A percentile compares a stretch with the other conserved stretches of the same genome.
These are phyloP conservation scores for Desmophyllum pertusum DNA, from an alignment of 92 coral and sea anemone genomes.

Conservation along the genomic window DNA sequence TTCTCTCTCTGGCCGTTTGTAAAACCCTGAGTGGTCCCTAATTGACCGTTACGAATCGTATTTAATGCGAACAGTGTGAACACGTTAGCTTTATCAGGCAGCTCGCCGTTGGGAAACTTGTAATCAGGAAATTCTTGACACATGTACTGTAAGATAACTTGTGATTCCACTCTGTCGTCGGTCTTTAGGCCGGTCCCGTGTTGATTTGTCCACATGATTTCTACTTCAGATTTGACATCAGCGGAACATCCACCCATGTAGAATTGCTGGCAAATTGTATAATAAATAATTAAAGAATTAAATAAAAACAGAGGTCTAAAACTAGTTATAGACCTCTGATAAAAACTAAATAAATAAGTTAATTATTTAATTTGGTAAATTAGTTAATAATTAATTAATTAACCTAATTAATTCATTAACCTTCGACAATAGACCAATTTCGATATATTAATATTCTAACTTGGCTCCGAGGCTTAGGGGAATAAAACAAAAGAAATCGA, in stretches of 20 bases:
- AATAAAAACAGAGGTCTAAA: too few relatives aligned
- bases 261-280: conserved; percentile 4
- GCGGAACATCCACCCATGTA: conserved; percentile 39
- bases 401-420: too few relatives aligned
- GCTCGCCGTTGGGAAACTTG: conserved; percentile 35
- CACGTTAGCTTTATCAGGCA: conserved; percentile 15
- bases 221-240: conserved; percentile 44
- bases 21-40: background rate
- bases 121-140: too few relatives aligned
- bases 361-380: too few relatives aligned
- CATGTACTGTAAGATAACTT: conserved; percentile 68
- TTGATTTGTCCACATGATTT: conserved; percentile 72
- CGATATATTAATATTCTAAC: too few relatives aligned
- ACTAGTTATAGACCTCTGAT: too few relatives aligned
- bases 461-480: too few relatives aligned
- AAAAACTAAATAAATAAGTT: too few relatives aligned
- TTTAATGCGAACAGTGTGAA: conserved; percentile 9
- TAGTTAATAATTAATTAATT: too few relatives aligned
- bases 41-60: conserved; percentile 37
- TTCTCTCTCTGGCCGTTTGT: background rate
- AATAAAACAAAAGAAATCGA: too few relatives aligned
- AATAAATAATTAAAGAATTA: background rate
- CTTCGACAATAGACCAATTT: too few relatives aligned
- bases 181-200: conserved; percentile 65
- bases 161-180: conserved; percentile 51